phyloP scores from a whole-genome alignment of 2,797 vertebrate species.

The Sebastes paucispinis region DNA sequence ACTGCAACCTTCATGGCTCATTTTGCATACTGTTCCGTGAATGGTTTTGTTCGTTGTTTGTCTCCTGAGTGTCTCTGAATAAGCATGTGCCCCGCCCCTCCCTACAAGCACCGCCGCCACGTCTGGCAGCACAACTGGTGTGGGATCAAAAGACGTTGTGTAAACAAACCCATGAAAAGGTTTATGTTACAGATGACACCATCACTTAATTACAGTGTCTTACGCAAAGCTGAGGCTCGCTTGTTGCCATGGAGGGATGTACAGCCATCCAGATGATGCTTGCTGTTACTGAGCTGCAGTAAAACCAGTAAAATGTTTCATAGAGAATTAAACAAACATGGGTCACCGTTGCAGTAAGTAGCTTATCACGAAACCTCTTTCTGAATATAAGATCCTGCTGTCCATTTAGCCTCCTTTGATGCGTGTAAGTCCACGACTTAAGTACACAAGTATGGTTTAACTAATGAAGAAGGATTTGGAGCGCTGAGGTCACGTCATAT shows the following conservation, averaged over 20 bases:
- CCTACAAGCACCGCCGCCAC: conserved; percentile 16
- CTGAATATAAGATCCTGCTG: background rate
- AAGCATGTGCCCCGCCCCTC: conserved; percentile 54
- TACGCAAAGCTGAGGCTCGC: conserved; percentile 15
- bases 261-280: conserved; percentile 11
- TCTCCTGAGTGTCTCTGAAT: conserved; percentile 43
- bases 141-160: conserved; percentile 55
- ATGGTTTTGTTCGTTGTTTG: conserved; percentile 53
- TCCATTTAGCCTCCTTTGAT: background rate
- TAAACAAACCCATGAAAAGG: conserved; percentile 69
- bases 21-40: conserved; percentile 32
- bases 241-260: conserved; percentile 5
- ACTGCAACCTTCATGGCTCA: conserved; percentile 28
- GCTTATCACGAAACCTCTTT: background rate
- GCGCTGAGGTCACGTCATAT: conserved; percentile 24
- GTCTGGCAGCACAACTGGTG: conserved; percentile 43
- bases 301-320: conserved; percentile 4
- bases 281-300: conserved; percentile 7
- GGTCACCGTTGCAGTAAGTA: background rate
- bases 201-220: conserved; percentile 62
- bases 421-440: background rate
- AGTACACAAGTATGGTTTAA: conserved; percentile 28
- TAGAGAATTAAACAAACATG: background rate
- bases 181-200: conserved; percentile 64
- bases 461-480: conserved; percentile 29